phyloP scores from a whole-genome alignment of 35 echinoderm and acorn worm genomes.

The Anneissia japonica region DNA sequence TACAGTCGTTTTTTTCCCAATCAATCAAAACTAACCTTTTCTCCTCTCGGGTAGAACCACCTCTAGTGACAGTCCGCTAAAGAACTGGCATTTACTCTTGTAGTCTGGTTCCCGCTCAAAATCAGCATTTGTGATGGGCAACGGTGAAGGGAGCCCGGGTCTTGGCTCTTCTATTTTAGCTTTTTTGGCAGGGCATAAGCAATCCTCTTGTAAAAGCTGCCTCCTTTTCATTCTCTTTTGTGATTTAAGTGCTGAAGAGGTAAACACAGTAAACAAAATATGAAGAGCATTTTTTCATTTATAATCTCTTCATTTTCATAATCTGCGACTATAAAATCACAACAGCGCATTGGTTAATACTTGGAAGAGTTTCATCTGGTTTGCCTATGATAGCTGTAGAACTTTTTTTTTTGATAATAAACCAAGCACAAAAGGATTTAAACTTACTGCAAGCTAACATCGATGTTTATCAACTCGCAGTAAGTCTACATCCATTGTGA shows the following conservation, averaged over 20 bases:
- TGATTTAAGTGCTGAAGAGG: background rate
- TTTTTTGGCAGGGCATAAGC: conserved; percentile 29
- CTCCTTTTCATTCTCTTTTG: conserved; percentile 62
- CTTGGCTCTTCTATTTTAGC: conserved; percentile 40
- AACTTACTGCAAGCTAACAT: too few species aligned
- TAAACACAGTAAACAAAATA: too few species aligned
- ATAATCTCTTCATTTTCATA: too few species aligned
- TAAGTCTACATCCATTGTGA: too few species aligned
- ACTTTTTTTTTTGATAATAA: too few species aligned
- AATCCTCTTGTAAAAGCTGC: conserved; percentile 54
- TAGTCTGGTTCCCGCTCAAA: conserved; percentile 88
- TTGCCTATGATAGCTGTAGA: too few species aligned
- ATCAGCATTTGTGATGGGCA: conserved; percentile 58
- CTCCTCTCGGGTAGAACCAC: conserved; percentile 55
- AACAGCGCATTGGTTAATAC: too few species aligned
- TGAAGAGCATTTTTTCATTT: too few species aligned
- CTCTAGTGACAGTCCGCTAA: conserved; percentile 59
- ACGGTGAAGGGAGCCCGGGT: conserved; percentile 44
- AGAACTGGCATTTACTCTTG: conserved; percentile 77
- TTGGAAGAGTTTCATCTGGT: too few species aligned
- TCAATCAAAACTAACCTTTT: conserved; percentile 39
- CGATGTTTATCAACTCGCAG: too few species aligned
- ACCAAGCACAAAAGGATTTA: too few species aligned
- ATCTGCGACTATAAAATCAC: too few species aligned
- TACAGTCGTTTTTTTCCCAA: background rate